Base-by-base conservation (phyloP, 2,888 invertebrate genomes). In the Eledone cirrhosa region DNA sequence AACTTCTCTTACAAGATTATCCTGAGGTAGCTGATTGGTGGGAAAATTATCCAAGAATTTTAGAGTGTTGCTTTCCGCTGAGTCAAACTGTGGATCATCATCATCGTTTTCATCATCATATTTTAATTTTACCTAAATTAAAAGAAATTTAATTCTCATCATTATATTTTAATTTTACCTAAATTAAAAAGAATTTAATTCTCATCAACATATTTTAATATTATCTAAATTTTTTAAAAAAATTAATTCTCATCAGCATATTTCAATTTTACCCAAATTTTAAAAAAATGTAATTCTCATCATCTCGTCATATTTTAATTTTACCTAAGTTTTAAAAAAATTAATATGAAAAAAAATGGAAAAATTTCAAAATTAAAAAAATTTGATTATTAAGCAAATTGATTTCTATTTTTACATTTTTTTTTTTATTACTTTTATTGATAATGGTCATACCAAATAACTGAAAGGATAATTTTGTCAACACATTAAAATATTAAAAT, bases 71-170 rank as follows among this genome's bases (percentile, higher is more conserved):
- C 31, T 13, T 22, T 72, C 72, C 2, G 16, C n/a, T 19, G 31
- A 72, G 31, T 33, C 31, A 4, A 29, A 65, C 3, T 27, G 3
- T 4, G 69, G 33, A 33, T 41, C 19, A 13, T 41, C 41, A 5
- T 72, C 72, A 41, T 72, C 72, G 31, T 19, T 72, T n/a, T 72
- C 72, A 41, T 72, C 67, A 31, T 67, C 72, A 41, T 41, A 22
- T 41, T 72, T 72, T 22, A 72, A 41, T 41, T 72, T 72, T 33
- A 72, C 72, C 41, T 41, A 11, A n/a, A 41, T 41, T 11, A 41
- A 41, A 41, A 41, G 11, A 41, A 41, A 41, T n/a, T n/a, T n/a
- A n/a, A n/a, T 19, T 72, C 19, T 72, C 72, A 41, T 72, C 67
- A 31, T 67, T 31, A 41, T 41, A 22, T 41, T 72, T 72, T 22